Percentiles rank a stretch among this genome's conserved stretches.
Conservation (phyloP, 2,113 vertebrate species). For the Ptyas mucosa region DNA sequence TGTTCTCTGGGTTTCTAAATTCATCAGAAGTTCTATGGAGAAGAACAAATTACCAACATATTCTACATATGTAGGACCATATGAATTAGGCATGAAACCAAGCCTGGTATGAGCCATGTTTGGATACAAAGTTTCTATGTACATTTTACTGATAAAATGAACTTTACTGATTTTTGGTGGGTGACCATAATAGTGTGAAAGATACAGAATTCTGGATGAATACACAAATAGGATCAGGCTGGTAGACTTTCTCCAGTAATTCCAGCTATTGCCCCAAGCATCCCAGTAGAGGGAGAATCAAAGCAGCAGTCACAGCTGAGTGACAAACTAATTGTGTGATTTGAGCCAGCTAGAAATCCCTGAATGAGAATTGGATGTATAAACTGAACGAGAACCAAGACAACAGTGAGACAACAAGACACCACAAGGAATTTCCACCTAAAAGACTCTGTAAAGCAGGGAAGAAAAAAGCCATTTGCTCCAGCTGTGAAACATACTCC, state of each 20-base stretch:
- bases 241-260: neutral
- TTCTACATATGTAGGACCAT: neutral
- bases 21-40: neutral
- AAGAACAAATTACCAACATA: neutral
- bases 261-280: neutral
- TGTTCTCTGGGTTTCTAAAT: neutral
- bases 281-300: neutral
- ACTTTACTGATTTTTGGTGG: neutral
- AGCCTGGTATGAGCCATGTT: neutral
- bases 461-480: neutral
- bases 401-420: neutral
- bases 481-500: neutral
- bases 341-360: neutral
- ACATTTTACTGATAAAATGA: neutral
- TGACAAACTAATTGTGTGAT: neutral
- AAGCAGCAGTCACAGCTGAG: neutral
- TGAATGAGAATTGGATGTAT: neutral
- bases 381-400: neutral
- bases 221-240: neutral
- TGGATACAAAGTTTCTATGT: neutral
- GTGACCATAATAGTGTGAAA: neutral
- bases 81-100: neutral
- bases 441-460: neutral
- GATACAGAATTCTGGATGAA: neutral
- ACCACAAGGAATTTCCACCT: neutral